These are phyloP conservation scores for Melanerpes formicivorus DNA, from an alignment of 2,113 vertebrate genomes.

Conservation along the genomic window DNA sequence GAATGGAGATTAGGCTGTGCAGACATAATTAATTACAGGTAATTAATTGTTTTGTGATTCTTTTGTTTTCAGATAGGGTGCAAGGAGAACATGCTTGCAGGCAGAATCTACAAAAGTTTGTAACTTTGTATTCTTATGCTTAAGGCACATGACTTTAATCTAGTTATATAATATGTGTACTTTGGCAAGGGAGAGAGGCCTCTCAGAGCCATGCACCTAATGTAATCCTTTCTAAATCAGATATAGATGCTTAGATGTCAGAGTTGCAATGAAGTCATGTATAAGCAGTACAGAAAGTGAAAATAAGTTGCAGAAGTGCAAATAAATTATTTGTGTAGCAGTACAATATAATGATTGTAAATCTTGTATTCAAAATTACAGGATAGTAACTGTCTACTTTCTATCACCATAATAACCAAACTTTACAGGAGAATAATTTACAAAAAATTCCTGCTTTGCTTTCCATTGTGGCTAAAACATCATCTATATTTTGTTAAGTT, in stretches of 20 bases:
- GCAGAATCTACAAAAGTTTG: background rate
- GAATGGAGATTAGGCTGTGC: slow-evolving; percentile 96
- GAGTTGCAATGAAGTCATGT: background rate
- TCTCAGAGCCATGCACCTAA: background rate
- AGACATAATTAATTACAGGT: slow-evolving; percentile 93
- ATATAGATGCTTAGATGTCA: background rate
- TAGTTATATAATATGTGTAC: background rate
- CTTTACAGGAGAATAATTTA: background rate
- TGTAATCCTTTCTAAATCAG: background rate
- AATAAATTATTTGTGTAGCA: background rate
- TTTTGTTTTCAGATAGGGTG: background rate
- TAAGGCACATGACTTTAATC: background rate
- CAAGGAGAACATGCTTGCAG: background rate
- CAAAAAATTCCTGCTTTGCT: background rate
- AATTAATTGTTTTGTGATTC: background rate
- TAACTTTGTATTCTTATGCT: background rate
- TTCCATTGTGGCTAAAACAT: background rate
- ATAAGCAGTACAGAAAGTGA: background rate
- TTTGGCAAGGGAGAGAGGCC: background rate
- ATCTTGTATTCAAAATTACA: background rate
- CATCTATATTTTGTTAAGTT: background rate
- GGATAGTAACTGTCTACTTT: too few relatives aligned
- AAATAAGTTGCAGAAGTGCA: background rate
- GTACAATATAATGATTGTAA: background rate
- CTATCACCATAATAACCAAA: background rate